Evolutionary conservation across 2,888 invertebrate species (phyloP).

Genomic region (Chrysina gloriosa): DNA sequence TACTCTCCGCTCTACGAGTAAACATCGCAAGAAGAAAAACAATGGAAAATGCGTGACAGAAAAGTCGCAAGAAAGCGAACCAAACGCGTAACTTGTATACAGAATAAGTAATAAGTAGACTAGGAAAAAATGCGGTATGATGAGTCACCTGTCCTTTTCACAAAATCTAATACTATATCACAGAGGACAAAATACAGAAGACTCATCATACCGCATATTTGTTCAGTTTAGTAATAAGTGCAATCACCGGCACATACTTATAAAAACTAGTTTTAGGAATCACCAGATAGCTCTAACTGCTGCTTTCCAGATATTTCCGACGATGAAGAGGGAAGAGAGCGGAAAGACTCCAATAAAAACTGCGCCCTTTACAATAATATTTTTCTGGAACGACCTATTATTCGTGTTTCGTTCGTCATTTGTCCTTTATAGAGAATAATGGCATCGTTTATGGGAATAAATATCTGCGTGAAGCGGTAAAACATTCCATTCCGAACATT

Average conservation of each 20-base stretch:
- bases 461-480: conserved; percentile 34
- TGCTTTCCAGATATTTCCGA: conserved; percentile 1
- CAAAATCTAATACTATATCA: too few relatives aligned
- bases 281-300: too few relatives aligned
- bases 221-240: too few relatives aligned
- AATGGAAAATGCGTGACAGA: neutral
- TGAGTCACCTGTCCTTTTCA: too few relatives aligned
- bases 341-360: conserved; percentile 26
- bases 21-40: neutral
- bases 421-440: conserved; percentile 35
- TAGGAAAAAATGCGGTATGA: too few relatives aligned
- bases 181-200: too few relatives aligned
- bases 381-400: conserved; percentile 38
- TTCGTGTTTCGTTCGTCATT: conserved; percentile 33
- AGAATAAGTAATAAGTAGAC: too few relatives aligned
- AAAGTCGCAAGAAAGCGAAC: neutral
- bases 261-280: too few relatives aligned
- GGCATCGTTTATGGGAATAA: conserved; percentile 35
- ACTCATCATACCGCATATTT: too few relatives aligned
- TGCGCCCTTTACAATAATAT: conserved; percentile 36
- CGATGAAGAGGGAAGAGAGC: conserved; percentile 1
- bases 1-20: conserved; percentile 11
- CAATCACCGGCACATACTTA: too few relatives aligned
- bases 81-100: conserved; percentile 6
- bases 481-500: conserved; percentile 30